Conservation (phyloP, 1,140 invertebrate species). For the Phymorhynchus buccinoides region DNA sequence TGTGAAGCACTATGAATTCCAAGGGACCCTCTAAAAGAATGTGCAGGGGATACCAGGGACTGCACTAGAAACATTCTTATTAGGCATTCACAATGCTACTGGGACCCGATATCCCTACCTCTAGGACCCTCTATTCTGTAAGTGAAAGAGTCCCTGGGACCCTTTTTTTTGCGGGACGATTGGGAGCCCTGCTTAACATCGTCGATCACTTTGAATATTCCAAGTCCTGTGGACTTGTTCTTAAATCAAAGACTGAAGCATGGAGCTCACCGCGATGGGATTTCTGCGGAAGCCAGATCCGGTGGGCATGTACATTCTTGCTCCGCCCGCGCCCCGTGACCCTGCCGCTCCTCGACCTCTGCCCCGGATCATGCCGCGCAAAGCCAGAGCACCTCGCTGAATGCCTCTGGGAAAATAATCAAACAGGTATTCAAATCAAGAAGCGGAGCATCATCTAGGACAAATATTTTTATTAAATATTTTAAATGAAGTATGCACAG, state of each 20-base stretch:
- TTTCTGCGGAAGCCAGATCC: conserved; percentile 52
- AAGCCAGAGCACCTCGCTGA: conserved; percentile 20
- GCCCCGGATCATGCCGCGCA: conserved; percentile 44
- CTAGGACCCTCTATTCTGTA: too few relatives aligned
- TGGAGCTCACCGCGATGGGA: conserved; percentile 51
- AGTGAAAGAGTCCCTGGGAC: too few relatives aligned
- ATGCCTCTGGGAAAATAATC: conserved; percentile 32
- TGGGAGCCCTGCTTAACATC: too few relatives aligned
- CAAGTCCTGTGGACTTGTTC: too few relatives aligned
- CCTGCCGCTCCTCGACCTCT: conserved; percentile 62
- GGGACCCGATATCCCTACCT: too few relatives aligned
- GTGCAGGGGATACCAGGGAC: too few relatives aligned
- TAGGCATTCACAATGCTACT: too few relatives aligned
- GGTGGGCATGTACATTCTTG: conserved; percentile 41
- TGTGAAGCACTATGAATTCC: too few relatives aligned
- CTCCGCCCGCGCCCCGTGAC: conserved; percentile 56
- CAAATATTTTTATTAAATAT: not conserved
- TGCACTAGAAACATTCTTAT: too few relatives aligned
- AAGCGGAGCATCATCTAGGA: not conserved
- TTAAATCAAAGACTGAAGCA: not conserved
- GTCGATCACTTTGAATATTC: too few relatives aligned
- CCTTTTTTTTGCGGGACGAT: too few relatives aligned
- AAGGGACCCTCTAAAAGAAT: too few relatives aligned
- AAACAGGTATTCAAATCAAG: not conserved
- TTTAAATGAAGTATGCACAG: not conserved